These are phyloP conservation scores for Spodoptera litura DNA, from an alignment of 1,140 invertebrate genomes.

Conservation along the genomic window DNA sequence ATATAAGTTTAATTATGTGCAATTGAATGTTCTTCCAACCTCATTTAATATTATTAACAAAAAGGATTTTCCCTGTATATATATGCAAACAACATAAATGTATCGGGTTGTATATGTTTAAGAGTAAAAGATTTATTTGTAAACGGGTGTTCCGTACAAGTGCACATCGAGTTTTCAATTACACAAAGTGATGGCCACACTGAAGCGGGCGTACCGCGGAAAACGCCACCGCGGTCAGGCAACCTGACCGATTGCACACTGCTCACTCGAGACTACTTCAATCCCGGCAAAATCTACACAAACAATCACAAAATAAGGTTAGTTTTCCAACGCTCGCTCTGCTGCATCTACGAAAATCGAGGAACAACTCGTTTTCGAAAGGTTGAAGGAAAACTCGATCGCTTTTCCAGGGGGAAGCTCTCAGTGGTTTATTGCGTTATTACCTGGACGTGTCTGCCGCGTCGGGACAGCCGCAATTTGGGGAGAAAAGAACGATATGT, in stretches of 20 bases:
- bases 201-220: slow-evolving; percentile 74
- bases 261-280: slow-evolving; percentile 54
- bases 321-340: slow-evolving; percentile 59
- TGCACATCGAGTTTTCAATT: slow-evolving; percentile 85
- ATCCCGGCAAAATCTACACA: slow-evolving; percentile 65
- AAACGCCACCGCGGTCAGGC: slow-evolving; percentile 76
- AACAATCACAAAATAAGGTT: slow-evolving; percentile 69
- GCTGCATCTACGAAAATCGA: slow-evolving; percentile 64
- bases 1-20: not conserved
- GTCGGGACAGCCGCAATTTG: slow-evolving; percentile 82
- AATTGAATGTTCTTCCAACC: not conserved
- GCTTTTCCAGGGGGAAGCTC: slow-evolving; percentile 83
- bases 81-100: slow-evolving; percentile 10
- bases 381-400: slow-evolving; percentile 84
- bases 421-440: slow-evolving; percentile 86
- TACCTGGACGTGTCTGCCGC: slow-evolving; percentile 84
- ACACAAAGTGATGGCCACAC: slow-evolving; percentile 82
- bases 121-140: slow-evolving; percentile 76
- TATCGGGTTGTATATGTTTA: slow-evolving; percentile 28
- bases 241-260: slow-evolving; percentile 70
- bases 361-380: slow-evolving; percentile 79
- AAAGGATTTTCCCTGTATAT: not conserved
- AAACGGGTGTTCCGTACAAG: slow-evolving; percentile 77
- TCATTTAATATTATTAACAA: too few species aligned
- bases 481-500: slow-evolving; percentile 82